Evolutionary conservation across 2,797 vertebrate genomes (phyloP), one percentile per base, ranked within the genome.

Genomic region (Spinus olivaceus): DNA sequence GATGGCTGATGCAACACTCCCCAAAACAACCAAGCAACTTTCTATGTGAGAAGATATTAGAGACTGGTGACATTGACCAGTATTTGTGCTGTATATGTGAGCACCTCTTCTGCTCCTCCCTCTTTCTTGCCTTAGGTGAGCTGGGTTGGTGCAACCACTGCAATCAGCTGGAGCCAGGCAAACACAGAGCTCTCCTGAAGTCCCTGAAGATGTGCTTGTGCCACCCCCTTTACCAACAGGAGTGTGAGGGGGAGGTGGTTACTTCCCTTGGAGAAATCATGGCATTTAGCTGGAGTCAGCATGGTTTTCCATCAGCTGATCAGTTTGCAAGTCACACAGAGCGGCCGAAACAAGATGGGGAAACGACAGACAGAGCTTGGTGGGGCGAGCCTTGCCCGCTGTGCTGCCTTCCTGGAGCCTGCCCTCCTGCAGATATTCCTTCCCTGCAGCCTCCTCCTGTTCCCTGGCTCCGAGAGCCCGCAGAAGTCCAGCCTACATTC

Each of bases 291-390:
- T 20, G 59, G 53, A 74, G 30, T 47, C 61, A 66, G 33, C 7
- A 4, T 10, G 28, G 53, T 54, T 77, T 69, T 60, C 41, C 72
- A 69, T 14, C 64, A 22, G 16, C 41, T 9, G 30, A 21, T 61
- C 14, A 25, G 11, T 41, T 54, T 47, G 47, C 0, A 18, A 32
- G 22, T 33, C 51, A 8, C 0, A 4, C 23, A 39, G 22, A 72
- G 12, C 0, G 0, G 23, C 37, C 81, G 44, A 65, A 64, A 30
- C 1, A 2, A 49, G 53, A 20, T 0, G 0, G 27, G 32, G 16
- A 42, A 49, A 27, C 0, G 1, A 64, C 59, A 50, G 20, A 30
- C 21, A 39, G 44, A 85, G 50, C 39, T 35, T 35, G 11, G 54
- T 14, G n/a, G 25, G 30, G 22, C 0, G 0, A 67, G 39, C 27